Base-by-base conservation (phyloP, 2,113 vertebrate genomes). In the Coreoperca whiteheadi region DNA sequence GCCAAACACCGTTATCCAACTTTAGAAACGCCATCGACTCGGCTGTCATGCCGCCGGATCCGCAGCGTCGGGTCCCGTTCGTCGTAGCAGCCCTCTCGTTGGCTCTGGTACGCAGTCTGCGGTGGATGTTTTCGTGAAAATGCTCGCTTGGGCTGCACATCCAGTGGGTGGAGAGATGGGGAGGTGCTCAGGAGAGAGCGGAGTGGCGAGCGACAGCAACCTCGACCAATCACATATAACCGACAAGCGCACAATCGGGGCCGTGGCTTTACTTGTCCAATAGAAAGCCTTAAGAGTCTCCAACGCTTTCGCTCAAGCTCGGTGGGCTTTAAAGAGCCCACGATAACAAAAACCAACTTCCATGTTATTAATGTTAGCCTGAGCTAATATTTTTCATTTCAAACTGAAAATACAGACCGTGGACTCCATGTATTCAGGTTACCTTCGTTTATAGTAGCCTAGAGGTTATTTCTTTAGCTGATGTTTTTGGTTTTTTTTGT, bases 271-370 rank as follows among this genome's bases (percentile, higher is more conserved):
- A 18, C 28, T 18, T 34, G 77, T 32, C 94, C 92, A 94, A 94
- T 94, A 74, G 81, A 23, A 90, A 77, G 25, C n/a, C 21, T 39
- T 4, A 4, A 0, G 69, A 39, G 30, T 14, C 15, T 64, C n/a
- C 34, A 11, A 5, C 32, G 28, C 78, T 79, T 77, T 87, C 79
- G 1, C 64, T 84, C 85, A 79, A 3, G 75, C 54, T 87, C 71
- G 86, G 89, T 91, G 91, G 89, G 88, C 79, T 92, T 93, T 93
- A 93, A 93, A 92, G 87, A 79, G 68, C 72, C 81, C 72, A 12
- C 48, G 51, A 83, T 41, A 57, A 48, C 37, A 68, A 78, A 79
- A 74, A 79, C 41, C 30, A 63, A 84, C 80, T 86, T 77, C 34
- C 63, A 32, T 57, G 61, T 86, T 82, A 9, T 74, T 30, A n/a